A percentile compares a stretch with the other conserved stretches of the same genome.
Evolutionary conservation across 2,113 vertebrate genomes (phyloP).

Genomic region (Eurystomus gularis): DNA sequence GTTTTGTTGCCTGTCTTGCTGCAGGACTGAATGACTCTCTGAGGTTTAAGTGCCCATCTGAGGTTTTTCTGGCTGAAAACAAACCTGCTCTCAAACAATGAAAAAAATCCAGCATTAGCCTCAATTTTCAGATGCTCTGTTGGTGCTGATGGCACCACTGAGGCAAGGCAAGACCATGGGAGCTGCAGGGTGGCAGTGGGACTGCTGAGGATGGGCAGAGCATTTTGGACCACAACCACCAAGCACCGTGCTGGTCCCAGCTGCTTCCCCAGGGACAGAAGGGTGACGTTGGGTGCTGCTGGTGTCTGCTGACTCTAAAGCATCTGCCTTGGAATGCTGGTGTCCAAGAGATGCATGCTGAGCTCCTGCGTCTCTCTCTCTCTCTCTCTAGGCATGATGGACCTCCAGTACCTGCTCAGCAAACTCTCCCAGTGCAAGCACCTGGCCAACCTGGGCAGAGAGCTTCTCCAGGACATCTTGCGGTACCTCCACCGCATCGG

Average conservation of each 20-base stretch:
- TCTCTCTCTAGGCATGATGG: constrained; percentile 66
- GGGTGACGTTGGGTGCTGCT: background rate
- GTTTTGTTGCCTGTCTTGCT: background rate
- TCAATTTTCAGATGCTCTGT: background rate
- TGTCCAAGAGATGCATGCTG: background rate
- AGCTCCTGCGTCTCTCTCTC: background rate
- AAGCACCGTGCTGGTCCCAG: accelerated
- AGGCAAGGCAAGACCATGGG: background rate
- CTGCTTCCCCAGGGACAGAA: background rate
- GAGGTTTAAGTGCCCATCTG: background rate
- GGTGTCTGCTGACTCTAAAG: background rate
- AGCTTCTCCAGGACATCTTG: constrained; percentile 66
- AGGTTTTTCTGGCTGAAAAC: background rate
- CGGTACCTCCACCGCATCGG: constrained; percentile 72
- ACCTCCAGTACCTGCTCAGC: constrained; percentile 48
- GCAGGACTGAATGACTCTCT: background rate
- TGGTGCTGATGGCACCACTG: background rate
- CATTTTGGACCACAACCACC: background rate
- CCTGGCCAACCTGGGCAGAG: background rate
- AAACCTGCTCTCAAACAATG: background rate
- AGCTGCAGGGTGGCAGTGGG: background rate
- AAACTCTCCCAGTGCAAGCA: background rate
- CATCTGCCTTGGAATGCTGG: background rate
- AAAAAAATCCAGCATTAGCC: background rate
- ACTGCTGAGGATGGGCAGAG: background rate